Conservation (phyloP, 2,113 vertebrate genomes). For the human (Homo sapiens) region GRCh38 chr3:5949501-5950000, state of each 20-base stretch:
- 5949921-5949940: fast-evolving
- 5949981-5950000: neutral
- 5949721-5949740: neutral
- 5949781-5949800: neutral
- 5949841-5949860: neutral
- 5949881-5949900: neutral
- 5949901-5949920: neutral
- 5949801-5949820: neutral
- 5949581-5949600: conserved; percentile 29
- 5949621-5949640: conserved; percentile 56
- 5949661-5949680: conserved; percentile 32
- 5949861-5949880: no score
- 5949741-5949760: neutral
- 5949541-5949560: conserved; percentile 17
- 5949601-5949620: conserved; percentile 39
- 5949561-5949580: conserved; percentile 52
- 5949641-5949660: conserved; percentile 44
- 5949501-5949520: neutral
- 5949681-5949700: neutral
- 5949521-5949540: neutral
- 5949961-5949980: neutral
- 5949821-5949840: neutral
- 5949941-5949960: neutral
- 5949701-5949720: neutral
- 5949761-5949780: neutral